Evolutionary conservation across 1,140 invertebrate species (phyloP).

Genomic region (Ooceraea biroi): DNA sequence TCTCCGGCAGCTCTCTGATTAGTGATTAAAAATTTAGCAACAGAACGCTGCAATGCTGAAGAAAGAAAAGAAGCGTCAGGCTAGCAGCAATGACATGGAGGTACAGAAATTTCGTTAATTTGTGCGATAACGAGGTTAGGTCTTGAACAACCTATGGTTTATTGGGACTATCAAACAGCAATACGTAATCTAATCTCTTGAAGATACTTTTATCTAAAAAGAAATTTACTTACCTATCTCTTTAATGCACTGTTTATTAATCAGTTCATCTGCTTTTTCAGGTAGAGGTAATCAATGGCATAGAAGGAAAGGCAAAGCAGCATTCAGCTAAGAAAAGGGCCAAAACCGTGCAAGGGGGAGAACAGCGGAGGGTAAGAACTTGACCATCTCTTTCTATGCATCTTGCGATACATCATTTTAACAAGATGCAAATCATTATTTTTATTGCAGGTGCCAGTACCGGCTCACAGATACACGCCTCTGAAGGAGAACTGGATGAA

Average conservation of each 20-base stretch:
- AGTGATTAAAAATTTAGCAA: too few species aligned
- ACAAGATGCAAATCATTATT: slow-evolving; percentile 22
- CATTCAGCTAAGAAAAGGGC: slow-evolving; percentile 86
- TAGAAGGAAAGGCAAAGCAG: slow-evolving; percentile 87
- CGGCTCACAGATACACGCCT: slow-evolving; percentile 94
- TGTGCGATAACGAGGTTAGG: not conserved
- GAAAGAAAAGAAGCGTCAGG: too few species aligned
- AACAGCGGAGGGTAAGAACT: slow-evolving; percentile 86
- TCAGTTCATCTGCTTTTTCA: too few species aligned
- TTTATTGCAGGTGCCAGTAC: slow-evolving; percentile 89
- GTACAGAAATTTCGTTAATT: too few species aligned
- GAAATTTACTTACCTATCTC: too few species aligned
- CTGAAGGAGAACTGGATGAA: slow-evolving; percentile 99
- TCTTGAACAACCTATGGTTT: slow-evolving; percentile 8
- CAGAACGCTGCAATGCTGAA: too few species aligned
- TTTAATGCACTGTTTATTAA: too few species aligned
- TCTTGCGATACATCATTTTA: not conserved
- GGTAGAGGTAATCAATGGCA: slow-evolving; percentile 89
- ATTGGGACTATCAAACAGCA: not conserved
- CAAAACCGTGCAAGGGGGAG: slow-evolving; percentile 85
- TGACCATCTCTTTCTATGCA: not conserved
- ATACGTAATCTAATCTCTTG: not conserved
- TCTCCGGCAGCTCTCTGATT: too few species aligned
- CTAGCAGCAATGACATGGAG: too few species aligned
- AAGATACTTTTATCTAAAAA: not conserved